Conservation (phyloP, 2,888 invertebrate genomes). For the Cheilosia vulpina region DNA sequence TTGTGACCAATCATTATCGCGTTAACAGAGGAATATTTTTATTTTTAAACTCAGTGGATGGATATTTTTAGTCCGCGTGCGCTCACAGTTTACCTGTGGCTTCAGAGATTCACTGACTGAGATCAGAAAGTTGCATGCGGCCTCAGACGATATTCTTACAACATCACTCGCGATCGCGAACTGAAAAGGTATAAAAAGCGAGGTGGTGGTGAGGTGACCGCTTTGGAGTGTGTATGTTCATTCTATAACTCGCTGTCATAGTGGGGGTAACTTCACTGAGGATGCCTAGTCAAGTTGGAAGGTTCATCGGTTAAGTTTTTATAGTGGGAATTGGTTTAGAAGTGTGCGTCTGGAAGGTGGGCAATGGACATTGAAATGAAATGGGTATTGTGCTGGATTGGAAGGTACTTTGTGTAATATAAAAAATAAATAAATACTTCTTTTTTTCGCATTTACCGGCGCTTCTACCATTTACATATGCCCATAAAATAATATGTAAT, state of each 20-base stretch:
- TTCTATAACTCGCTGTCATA: conserved; percentile 20
- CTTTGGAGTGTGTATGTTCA: conserved; percentile 43
- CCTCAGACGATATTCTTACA: conserved; percentile 34
- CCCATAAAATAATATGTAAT: too few species aligned
- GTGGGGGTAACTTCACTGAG: conserved; percentile 2
- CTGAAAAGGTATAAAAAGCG: conserved; percentile 52
- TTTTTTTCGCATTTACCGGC: too few species aligned
- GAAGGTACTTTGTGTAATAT: background rate
- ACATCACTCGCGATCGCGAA: conserved; percentile 48
- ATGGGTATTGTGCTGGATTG: background rate
- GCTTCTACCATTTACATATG: too few species aligned
- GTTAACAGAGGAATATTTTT: conserved; percentile 32
- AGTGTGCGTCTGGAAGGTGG: conserved; percentile 26
- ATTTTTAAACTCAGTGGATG: conserved; percentile 20
- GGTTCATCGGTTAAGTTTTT: conserved; percentile 31
- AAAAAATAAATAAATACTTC: background rate
- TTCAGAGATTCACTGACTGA: conserved; percentile 71
- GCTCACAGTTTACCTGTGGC: conserved; percentile 72
- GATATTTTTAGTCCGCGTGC: conserved; percentile 56
- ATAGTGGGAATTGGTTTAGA: conserved; percentile 12
- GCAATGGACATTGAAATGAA: background rate
- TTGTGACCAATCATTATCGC: conserved; percentile 54
- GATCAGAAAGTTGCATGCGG: conserved; percentile 59
- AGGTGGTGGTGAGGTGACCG: conserved; percentile 57
- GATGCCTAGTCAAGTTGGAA: background rate